Evolutionary conservation across 2,113 vertebrate genomes (phyloP).

Genomic region (Amazona vittata): DNA sequence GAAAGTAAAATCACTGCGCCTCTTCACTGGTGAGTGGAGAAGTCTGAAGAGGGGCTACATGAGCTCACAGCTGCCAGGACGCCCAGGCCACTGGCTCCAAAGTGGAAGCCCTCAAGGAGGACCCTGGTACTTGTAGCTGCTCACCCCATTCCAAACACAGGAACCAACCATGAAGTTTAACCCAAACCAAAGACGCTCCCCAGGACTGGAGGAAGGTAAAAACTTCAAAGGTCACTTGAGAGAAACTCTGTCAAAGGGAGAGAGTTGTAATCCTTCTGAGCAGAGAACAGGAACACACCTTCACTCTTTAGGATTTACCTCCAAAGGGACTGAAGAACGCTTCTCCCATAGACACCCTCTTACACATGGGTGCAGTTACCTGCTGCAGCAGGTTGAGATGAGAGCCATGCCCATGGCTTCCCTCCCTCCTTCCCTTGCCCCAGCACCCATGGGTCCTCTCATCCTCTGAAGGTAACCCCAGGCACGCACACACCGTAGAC

Average conservation of each 20-base stretch:
- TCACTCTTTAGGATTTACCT: neutral
- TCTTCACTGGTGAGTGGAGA: fast-evolving
- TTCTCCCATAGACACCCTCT: neutral
- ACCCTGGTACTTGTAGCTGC: neutral
- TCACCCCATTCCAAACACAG: neutral
- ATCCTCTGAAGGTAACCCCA: neutral
- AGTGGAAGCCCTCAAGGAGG: neutral
- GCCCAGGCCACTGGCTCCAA: neutral
- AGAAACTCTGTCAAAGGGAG: neutral
- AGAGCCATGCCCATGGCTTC: neutral
- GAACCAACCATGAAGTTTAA: neutral
- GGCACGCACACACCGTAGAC: fast-evolving
- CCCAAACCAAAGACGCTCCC: neutral
- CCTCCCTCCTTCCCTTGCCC: neutral
- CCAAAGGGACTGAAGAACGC: neutral
- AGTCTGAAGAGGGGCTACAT: neutral
- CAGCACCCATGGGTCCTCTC: neutral
- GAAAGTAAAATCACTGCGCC: neutral
- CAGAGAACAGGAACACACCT: neutral
- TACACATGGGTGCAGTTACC: fast-evolving
- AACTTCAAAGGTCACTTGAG: neutral
- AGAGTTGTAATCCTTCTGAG: neutral
- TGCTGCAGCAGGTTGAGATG: neutral
- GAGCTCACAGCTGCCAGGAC: neutral
- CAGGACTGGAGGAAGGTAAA: neutral